These are phyloP conservation scores for Alviniconcha strummeri DNA, from an alignment of 2,888 invertebrate genomes.

Conservation along the genomic window DNA sequence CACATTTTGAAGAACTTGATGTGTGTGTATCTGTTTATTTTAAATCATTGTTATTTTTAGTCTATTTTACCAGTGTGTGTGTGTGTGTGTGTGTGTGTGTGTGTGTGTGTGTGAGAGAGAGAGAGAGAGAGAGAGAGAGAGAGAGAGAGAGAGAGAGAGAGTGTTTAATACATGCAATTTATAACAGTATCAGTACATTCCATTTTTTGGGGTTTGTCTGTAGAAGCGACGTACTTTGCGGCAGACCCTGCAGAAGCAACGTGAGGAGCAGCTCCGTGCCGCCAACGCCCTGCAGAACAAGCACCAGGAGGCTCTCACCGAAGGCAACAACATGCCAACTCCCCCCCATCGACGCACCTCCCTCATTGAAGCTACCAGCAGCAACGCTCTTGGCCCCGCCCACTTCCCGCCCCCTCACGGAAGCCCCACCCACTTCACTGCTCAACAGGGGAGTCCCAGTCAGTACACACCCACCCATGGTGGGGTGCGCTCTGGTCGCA, in stretches of 20 bases:
- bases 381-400: constrained; percentile 46
- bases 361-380: constrained; percentile 52
- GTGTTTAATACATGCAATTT: too few relatives aligned
- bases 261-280: constrained; percentile 52
- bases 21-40: too few relatives aligned
- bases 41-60: too few relatives aligned
- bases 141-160: too few relatives aligned
- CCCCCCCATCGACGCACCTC: constrained; percentile 48
- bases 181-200: too few relatives aligned
- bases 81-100: too few relatives aligned
- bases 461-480: constrained; percentile 42
- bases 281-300: constrained; percentile 26
- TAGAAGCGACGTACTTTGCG: constrained; percentile 92
- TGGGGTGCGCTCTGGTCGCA: constrained; percentile 42
- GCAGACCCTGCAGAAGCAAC: constrained; percentile 79
- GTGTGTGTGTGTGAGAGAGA: too few relatives aligned
- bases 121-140: too few relatives aligned
- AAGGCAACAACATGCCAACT: constrained; percentile 41
- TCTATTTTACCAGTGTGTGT: too few relatives aligned
- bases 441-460: constrained; percentile 27
- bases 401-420: constrained; percentile 36
- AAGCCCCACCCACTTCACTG: constrained; percentile 35
- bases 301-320: constrained; percentile 29
- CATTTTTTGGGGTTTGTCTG: constrained; percentile 8
- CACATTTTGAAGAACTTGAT: too few relatives aligned